Evolutionary conservation across 2,888 invertebrate species (phyloP).

Genomic region (Phyto melanocephala): DNA sequence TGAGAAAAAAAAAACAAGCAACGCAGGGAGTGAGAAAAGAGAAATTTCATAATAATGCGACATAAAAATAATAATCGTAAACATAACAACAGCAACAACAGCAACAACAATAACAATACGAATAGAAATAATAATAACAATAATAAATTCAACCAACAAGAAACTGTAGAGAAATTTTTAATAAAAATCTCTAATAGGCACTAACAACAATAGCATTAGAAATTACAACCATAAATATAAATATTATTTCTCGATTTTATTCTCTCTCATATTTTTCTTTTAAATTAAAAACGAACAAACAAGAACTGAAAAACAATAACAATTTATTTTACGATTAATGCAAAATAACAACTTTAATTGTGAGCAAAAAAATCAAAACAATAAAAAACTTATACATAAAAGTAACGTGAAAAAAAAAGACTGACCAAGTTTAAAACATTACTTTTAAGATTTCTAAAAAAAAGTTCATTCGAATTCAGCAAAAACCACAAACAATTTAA

Average conservation of each 20-base stretch:
- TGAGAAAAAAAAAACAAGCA: background rate
- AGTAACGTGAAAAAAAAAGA: background rate
- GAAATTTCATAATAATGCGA: slow-evolving; percentile 51
- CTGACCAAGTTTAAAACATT: slow-evolving; percentile 26
- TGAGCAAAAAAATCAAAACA: background rate
- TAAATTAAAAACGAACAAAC: slow-evolving; percentile 28
- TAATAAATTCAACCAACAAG: slow-evolving; percentile 48
- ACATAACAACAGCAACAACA: slow-evolving; percentile 10
- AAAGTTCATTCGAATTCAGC: background rate
- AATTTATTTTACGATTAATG: slow-evolving; percentile 13
- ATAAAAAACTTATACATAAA: slow-evolving; percentile 7
- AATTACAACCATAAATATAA: slow-evolving; percentile 16
- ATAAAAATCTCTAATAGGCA: slow-evolving; percentile 42
- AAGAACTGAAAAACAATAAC: slow-evolving; percentile 18
- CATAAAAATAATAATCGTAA: slow-evolving; percentile 23
- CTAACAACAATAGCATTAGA: slow-evolving; percentile 30
- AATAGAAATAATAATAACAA: slow-evolving; percentile 27
- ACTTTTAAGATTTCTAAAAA: background rate
- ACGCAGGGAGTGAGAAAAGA: background rate
- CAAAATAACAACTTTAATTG: slow-evolving; percentile 39
- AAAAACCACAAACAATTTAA: slow-evolving; percentile 2
- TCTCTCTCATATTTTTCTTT: background rate
- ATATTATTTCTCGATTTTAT: background rate
- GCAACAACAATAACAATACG: slow-evolving; percentile 10
- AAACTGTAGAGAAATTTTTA: slow-evolving; percentile 37